Base-by-base conservation (phyloP, 2,888 invertebrate genomes). In the Cyclophora albipunctata region DNA sequence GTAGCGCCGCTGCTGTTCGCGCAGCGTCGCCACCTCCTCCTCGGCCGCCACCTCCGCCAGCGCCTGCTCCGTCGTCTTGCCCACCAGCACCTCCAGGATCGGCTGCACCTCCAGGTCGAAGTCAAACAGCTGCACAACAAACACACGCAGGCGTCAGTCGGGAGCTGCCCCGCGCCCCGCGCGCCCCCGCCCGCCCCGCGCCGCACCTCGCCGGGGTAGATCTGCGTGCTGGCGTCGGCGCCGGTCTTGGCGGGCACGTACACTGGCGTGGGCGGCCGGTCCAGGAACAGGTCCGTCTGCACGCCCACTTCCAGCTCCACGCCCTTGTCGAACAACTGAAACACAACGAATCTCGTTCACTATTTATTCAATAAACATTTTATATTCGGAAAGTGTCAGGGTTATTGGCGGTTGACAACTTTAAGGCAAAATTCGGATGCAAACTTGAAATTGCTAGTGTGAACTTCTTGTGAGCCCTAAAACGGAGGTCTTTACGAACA, bases 61-160 rank as follows among this genome's bases (percentile, higher is more conserved):
- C 45, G 96, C 93, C 86, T 97, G 96, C 77, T 98, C 96, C 53
- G 96, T 90, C 54, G 96, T 95, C 81, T 96, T 95, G 48, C 96
- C 96, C 45, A 98, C 95, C 55, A 98, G 88, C 47, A 94, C 93
- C 80, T 98, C 97, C 57, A 98, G 90, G 58, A 98, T 93, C 2
- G 97, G 96, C 76, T 94, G 93, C 49, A 97, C 96, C 82, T 98
- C 97, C 70, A 92, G 85, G 80, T 98, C 97, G 85, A 96, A 98
- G 87, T 98, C 95, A 85, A 96, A 97, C 51, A 98, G 86, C 94
- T 93, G 73, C 7, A 51, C 7, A 34, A 45, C 7, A 5, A 5
- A n/a, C 7, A 7, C 7, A 3, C 7, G 1, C 6, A 42, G 37
- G 1, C 0, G 33, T 40, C 7, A 5, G 20, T 34, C 6, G 7